Conservation (phyloP, 2,113 vertebrate genomes). For the Sinocyclocheilus maitianheensis region DNA sequence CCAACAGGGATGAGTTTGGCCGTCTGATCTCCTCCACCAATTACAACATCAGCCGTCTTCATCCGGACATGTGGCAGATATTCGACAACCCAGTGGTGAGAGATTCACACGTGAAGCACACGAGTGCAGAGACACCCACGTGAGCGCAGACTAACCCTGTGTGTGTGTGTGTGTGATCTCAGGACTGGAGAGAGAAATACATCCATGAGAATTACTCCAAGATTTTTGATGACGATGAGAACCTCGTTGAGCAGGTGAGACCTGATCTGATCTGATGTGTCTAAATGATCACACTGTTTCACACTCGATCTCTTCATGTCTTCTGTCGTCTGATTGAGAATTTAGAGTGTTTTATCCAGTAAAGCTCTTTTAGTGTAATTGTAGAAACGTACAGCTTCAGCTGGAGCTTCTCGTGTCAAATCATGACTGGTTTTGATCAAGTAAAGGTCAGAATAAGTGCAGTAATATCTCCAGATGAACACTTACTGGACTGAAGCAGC, state of each 20-base stretch:
- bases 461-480: too few relatives aligned
- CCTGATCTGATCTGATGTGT: too few relatives aligned
- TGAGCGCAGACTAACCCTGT: not conserved
- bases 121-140: not conserved
- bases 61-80: slow-evolving; percentile 83
- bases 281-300: too few relatives aligned
- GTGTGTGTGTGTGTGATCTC: slow-evolving; percentile 26
- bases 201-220: slow-evolving; percentile 77
- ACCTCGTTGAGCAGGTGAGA: slow-evolving; percentile 71
- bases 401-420: too few relatives aligned
- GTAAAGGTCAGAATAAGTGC: too few relatives aligned
- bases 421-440: too few relatives aligned
- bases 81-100: slow-evolving; percentile 78
- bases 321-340: too few relatives aligned
- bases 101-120: not conserved
- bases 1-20: slow-evolving; percentile 79
- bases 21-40: slow-evolving; percentile 71
- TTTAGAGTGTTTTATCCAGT: too few relatives aligned
- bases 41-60: slow-evolving; percentile 74
- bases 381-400: too few relatives aligned
- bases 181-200: slow-evolving; percentile 84
- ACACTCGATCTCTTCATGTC: too few relatives aligned
- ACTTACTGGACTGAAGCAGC: too few relatives aligned
- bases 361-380: too few relatives aligned
- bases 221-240: slow-evolving; percentile 68